Conservation (phyloP, 2,797 vertebrate species). For the Balearica regulorum region DNA sequence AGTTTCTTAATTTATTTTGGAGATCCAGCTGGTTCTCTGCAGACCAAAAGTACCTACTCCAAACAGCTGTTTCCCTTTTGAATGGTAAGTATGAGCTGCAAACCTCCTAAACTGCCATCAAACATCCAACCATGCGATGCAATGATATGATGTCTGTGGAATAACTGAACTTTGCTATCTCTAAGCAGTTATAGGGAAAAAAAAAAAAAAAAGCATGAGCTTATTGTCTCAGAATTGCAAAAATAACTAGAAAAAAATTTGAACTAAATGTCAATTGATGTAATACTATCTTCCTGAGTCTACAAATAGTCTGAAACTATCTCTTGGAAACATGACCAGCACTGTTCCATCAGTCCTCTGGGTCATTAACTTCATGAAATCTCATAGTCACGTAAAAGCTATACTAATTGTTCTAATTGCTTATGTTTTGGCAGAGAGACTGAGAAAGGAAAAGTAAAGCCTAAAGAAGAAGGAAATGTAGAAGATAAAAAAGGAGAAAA, state of each 20-base stretch:
- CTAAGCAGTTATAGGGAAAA: not conserved
- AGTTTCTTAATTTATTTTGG: not conserved
- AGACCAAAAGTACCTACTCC: not conserved
- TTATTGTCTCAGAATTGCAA: not conserved
- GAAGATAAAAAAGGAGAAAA: not conserved
- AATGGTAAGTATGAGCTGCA: not conserved
- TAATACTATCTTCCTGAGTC: not conserved
- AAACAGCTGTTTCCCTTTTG: not conserved
- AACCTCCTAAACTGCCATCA: not conserved
- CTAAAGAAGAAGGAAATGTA: not conserved
- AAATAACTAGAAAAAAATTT: not conserved
- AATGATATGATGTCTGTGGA: not conserved
- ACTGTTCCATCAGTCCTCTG: not conserved
- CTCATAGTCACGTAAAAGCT: not conserved
- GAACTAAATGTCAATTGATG: not conserved
- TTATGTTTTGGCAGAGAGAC: not conserved
- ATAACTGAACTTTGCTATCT: not conserved
- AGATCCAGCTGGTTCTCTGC: not conserved
- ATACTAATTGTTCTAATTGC: not conserved
- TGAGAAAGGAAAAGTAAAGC: not conserved
- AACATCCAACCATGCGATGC: not conserved
- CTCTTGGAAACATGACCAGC: not conserved
- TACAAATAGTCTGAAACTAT: not conserved
- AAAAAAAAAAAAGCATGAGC: not conserved
- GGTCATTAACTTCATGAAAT: not conserved